Conservation (phyloP, 2,888 invertebrate genomes). For the Drosophila aldrichi region DNA sequence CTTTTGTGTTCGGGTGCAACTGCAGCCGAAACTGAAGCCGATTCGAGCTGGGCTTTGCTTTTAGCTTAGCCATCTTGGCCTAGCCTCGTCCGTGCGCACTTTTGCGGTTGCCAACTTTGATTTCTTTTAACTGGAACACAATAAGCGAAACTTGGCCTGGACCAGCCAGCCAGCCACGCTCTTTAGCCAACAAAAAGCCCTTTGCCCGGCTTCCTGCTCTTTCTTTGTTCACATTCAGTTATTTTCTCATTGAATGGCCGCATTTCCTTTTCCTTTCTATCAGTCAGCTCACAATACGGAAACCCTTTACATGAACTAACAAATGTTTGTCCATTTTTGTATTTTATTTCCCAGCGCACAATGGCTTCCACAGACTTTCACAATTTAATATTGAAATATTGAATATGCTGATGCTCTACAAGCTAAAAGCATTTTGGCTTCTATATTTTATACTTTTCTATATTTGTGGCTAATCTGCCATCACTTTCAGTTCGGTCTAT, state of each 20-base stretch:
- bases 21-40: slow-evolving; percentile 7
- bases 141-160: slow-evolving; percentile 10
- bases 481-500: not conserved
- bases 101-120: slow-evolving; percentile 32
- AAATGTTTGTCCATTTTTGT: slow-evolving; percentile 9
- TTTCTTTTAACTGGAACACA: slow-evolving; percentile 18
- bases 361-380: not conserved
- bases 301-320: slow-evolving; percentile 8
- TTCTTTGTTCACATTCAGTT: slow-evolving; percentile 44
- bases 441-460: not conserved
- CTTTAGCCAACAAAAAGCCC: slow-evolving; percentile 21
- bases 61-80: slow-evolving; percentile 17
- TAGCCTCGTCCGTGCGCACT: slow-evolving; percentile 6
- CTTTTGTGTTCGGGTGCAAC: slow-evolving; percentile 24
- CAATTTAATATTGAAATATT: not conserved
- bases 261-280: slow-evolving; percentile 41
- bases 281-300: slow-evolving; percentile 12
- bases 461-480: not conserved
- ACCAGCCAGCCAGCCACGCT: slow-evolving; percentile 3
- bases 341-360: not conserved
- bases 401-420: not conserved
- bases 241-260: slow-evolving; percentile 50
- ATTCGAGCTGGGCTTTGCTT: slow-evolving; percentile 1
- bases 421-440: not conserved
- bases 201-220: slow-evolving; percentile 29